Evolutionary conservation across 30 jellyfish, hydroid and myxozoan genomes (phyloP), one percentile per base, ranked within the genome.

Genomic region (Pseudorhiza aurosa): DNA sequence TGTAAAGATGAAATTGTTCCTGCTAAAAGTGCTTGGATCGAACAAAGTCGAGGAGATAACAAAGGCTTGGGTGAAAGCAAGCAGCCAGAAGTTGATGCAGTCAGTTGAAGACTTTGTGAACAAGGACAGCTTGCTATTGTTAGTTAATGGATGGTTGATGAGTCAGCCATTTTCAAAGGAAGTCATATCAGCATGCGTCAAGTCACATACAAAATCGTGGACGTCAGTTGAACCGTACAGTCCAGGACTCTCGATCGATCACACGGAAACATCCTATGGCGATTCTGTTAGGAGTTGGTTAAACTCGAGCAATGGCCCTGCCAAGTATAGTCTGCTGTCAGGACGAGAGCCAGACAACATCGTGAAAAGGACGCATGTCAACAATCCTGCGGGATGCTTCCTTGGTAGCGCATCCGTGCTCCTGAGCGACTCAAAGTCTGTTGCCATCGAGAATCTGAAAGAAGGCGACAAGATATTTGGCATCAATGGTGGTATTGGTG

Each of bases 241-340:
- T 14, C 74, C 75, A 10, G 65, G 75, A 50, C 14, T 32, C 44
- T 11, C 53, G 1, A 46, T 28, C 8, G 75, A 58, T 18, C 77
- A 56, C 40, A 72, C 72, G 1, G 85, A 47, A 28, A 17, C 28
- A 33, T 27, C 73, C 29, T 76, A 58, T 18, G 88, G 88, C 1
- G 71, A 43, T 14, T 79, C 80, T 21, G 88, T 76, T 8, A 42
- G 78, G 32, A 58, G 72, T 45, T 76, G 88, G 88, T 53, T 76
- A 18, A 17, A 40, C 27, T 42, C 67, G 8, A 40, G 59, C 43
- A 4, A 60, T 14, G 88, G 80, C 8, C 80, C 88, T 8, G 15
- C 15, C 14, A 43, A 21, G 17, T 63, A 36, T 0, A 72, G 80
- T 27, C 71, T 76, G 28, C 26, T 29, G 36, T 12, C 63, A 9